phyloP scores from a whole-genome alignment of 1,140 invertebrate genomes.

The Meloidogyne chitwoodi region DNA sequence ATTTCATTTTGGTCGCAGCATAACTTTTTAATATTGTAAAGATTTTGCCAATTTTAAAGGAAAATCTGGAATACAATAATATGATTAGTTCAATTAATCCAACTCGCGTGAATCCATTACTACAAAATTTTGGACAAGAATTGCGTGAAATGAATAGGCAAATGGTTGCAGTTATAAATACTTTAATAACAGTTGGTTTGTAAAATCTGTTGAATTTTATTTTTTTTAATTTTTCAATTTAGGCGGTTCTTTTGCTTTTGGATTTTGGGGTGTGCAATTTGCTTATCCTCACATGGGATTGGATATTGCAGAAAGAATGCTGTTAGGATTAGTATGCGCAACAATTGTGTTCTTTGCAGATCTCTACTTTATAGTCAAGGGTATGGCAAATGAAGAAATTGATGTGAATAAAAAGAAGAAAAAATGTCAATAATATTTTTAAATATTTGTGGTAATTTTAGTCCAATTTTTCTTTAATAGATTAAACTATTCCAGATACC shows the following conservation, averaged over 20 bases:
- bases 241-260: constrained; percentile 63
- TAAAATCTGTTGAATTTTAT: not conserved
- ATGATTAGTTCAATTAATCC: constrained; percentile 49
- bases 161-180: constrained; percentile 62
- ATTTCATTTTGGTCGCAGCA: too few relatives aligned
- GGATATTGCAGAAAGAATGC: constrained; percentile 60
- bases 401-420: not conserved
- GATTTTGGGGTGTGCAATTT: constrained; percentile 54
- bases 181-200: constrained; percentile 61
- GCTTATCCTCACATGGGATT: constrained; percentile 50
- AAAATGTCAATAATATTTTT: not conserved
- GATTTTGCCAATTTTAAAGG: constrained; percentile 26
- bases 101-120: constrained; percentile 26
- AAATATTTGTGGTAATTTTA: too few relatives aligned
- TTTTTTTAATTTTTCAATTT: not conserved
- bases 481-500: too few relatives aligned
- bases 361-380: constrained; percentile 63
- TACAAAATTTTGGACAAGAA: constrained; percentile 52
- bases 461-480: too few relatives aligned
- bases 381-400: constrained; percentile 35
- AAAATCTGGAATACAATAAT: constrained; percentile 40
- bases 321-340: constrained; percentile 60
- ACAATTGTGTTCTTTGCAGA: constrained; percentile 64
- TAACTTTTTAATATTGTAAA: too few relatives aligned
- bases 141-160: constrained; percentile 62